These are phyloP conservation scores for Drosophila fulvimacula DNA, from an alignment of 2,888 invertebrate genomes.

Conservation along the genomic window DNA sequence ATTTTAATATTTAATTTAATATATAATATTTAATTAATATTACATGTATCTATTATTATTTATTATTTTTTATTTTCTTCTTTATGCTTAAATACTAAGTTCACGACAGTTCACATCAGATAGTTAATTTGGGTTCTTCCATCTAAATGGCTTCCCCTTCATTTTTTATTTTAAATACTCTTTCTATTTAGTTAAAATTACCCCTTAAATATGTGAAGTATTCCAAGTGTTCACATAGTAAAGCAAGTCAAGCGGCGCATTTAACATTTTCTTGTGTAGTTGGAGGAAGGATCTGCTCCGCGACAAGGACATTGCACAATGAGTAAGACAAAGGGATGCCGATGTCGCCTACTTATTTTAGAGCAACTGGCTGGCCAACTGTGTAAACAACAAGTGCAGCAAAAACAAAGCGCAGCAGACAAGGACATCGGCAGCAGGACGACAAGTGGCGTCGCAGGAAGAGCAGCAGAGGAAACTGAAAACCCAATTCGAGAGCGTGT, in stretches of 20 bases:
- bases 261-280: conserved; percentile 5
- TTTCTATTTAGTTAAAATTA: conserved; percentile 4
- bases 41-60: too few relatives aligned
- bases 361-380: conserved; percentile 45
- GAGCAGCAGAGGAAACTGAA: conserved; percentile 60
- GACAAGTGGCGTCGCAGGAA: conserved; percentile 63
- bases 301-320: conserved; percentile 53
- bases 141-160: background rate
- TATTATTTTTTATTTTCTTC: too few relatives aligned
- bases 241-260: conserved; percentile 20
- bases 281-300: background rate
- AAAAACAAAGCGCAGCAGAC: conserved; percentile 32
- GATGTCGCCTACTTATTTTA: conserved; percentile 12
- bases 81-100: background rate
- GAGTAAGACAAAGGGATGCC: conserved; percentile 39
- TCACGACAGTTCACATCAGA: background rate
- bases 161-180: background rate
- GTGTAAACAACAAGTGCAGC: conserved; percentile 56
- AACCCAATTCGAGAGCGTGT: conserved; percentile 39
- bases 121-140: background rate
- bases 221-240: background rate
- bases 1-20: too few relatives aligned
- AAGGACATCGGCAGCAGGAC: conserved; percentile 21
- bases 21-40: too few relatives aligned
- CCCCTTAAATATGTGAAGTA: conserved; percentile 14